These are phyloP conservation scores for Anastrepha ludens DNA, from an alignment of 1,140 invertebrate species.

Conservation along the genomic window DNA sequence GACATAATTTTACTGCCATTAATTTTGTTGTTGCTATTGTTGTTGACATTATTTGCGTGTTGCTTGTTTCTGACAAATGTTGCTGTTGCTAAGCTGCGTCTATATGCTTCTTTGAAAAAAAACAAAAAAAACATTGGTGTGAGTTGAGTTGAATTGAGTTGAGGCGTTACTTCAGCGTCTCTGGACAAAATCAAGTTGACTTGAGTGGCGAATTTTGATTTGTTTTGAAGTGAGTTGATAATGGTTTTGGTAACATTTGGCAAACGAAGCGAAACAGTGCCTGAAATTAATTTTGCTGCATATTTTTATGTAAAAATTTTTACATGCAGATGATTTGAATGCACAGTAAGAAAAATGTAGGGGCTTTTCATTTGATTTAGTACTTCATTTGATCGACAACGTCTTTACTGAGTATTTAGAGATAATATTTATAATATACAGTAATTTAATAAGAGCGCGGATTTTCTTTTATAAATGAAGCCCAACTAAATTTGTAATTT, in stretches of 20 bases:
- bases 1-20: constrained; percentile 46
- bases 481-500: no score
- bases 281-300: constrained; percentile 41
- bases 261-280: constrained; percentile 32
- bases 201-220: constrained; percentile 43
- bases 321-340: constrained; percentile 31
- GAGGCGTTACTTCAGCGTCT: constrained; percentile 22
- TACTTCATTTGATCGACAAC: no score
- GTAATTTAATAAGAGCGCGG: no score
- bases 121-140: background rate
- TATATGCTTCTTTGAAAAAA: background rate
- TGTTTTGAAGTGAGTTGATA: constrained; percentile 37
- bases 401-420: no score
- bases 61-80: background rate
- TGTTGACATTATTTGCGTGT: background rate
- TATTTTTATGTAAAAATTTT: background rate
- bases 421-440: no score
- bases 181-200: constrained; percentile 31
- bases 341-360: background rate
- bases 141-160: background rate
- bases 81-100: constrained; percentile 16
- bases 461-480: no score
- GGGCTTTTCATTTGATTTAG: background rate
- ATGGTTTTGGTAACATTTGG: constrained; percentile 44
- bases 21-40: constrained; percentile 16